phyloP scores from a whole-genome alignment of 1,140 invertebrate species.

The Eurytemora carolleeae region DNA sequence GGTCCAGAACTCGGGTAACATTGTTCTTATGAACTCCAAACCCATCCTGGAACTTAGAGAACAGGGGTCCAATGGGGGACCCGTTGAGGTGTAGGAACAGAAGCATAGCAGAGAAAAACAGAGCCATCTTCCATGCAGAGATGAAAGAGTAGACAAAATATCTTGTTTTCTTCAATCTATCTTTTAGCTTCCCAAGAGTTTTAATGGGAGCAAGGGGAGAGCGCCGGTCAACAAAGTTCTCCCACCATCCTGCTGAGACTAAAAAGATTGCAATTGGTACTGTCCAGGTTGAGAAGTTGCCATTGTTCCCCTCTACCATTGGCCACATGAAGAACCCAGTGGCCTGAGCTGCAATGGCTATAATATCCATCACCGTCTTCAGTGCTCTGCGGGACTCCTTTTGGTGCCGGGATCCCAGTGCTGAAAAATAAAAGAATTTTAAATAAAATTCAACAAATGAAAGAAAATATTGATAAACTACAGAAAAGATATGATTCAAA shows the following conservation, averaged over 20 bases:
- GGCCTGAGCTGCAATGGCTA: slow-evolving; percentile 58
- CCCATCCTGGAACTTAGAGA: slow-evolving; percentile 43
- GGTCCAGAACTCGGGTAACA: slow-evolving; percentile 40
- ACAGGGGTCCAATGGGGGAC: slow-evolving; percentile 51
- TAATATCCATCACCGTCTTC: slow-evolving; percentile 57
- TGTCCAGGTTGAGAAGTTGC: slow-evolving; percentile 38
- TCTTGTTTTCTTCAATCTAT: slow-evolving; percentile 50
- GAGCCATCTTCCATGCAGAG: slow-evolving; percentile 64
- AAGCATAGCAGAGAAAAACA: slow-evolving; percentile 51
- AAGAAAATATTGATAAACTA: no score
- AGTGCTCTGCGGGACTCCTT: slow-evolving; percentile 55
- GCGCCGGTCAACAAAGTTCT: slow-evolving; percentile 61
- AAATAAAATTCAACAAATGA: no score
- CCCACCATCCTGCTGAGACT: slow-evolving; percentile 85
- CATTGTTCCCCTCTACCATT: slow-evolving; percentile 27
- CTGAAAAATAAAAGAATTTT: slow-evolving; percentile 38
- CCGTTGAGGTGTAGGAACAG: slow-evolving; percentile 50
- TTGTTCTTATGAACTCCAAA: slow-evolving; percentile 56
- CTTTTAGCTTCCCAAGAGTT: slow-evolving; percentile 46
- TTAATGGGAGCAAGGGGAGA: slow-evolving; percentile 31
- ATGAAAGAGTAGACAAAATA: slow-evolving; percentile 76
- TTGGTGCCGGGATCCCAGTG: slow-evolving; percentile 51
- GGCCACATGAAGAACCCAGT: slow-evolving; percentile 79
- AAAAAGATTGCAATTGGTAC: slow-evolving; percentile 60
- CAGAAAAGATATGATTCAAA: no score